Evolutionary conservation across 2,113 vertebrate genomes (phyloP), one percentile per base, ranked within the genome.

Genomic region (Tonatia bakeri): DNA sequence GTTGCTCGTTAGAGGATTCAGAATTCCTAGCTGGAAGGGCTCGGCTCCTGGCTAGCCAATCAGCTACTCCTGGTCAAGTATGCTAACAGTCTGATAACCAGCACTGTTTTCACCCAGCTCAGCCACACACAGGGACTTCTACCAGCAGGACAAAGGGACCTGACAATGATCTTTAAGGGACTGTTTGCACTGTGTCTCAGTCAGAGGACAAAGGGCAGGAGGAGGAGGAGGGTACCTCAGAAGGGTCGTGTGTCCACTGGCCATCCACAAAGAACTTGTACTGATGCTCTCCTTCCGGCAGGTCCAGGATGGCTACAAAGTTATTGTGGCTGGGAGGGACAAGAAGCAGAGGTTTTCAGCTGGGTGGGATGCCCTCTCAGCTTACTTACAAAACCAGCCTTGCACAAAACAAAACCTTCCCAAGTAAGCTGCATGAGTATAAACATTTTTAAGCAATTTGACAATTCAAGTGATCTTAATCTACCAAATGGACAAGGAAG

Each of bases 221-320:
- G 40, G 90, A 87, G 40, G 90, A 59, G 84, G 54, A 33, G 97
- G 31, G 97, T 98, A 99, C 99, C 99, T 99, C 99, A 10, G 98
- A 98, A 12, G 99, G 99, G 97, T 99, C 99, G 1, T 99, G 98
- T 1, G 99, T 99, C 99, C 99, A 99, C 98, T 99, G 99, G 22
- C 99, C 99, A 28, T 99, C 99, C 75, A 99, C 99, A 7, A 99
- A 99, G 94, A 99, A 99, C 98, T 99, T 99, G 98, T 99, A 99
- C 90, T 99, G 99, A 98, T 99, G 99, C 96, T 99, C 99, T 70
- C 99, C 99, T 98, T 99, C 99, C 0, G 99, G 99, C 95, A 99
- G 98, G 91, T 99, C 99, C 97, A 99, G 97, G 72, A 99, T 99
- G 11, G 99, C 99, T 92, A 99, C 99, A 90, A 99, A 99, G 98